Evolutionary conservation across 2,888 invertebrate genomes (phyloP).

Genomic region (Stenoptilia bipunctidactyla): DNA sequence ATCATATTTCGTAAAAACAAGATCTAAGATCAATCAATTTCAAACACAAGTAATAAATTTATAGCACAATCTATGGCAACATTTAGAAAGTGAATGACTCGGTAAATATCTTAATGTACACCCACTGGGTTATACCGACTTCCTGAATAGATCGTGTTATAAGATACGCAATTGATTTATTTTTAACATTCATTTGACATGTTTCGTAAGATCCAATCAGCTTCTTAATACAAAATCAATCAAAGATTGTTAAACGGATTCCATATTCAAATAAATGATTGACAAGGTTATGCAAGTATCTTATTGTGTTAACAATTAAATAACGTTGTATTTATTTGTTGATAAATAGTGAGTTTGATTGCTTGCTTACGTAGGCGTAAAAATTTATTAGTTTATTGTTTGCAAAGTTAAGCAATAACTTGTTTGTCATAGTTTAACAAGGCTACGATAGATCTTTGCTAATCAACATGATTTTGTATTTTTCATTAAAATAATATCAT

Average conservation of each 20-base stretch:
- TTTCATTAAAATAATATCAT: too few species aligned
- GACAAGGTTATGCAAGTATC: background rate
- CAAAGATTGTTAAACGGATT: background rate
- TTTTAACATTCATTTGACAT: background rate
- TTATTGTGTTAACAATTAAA: constrained; percentile 1
- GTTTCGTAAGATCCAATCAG: background rate
- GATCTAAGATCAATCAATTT: too few species aligned
- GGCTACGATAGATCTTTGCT: too few species aligned
- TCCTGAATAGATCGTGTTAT: background rate
- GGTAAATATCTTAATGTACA: background rate
- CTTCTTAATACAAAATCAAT: background rate
- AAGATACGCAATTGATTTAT: background rate
- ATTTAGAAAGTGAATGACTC: constrained; percentile 2
- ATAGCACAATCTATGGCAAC: too few species aligned
- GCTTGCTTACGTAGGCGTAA: too few species aligned
- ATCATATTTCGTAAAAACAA: too few species aligned
- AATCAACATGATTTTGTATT: too few species aligned
- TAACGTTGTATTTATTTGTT: background rate
- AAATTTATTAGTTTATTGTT: too few species aligned
- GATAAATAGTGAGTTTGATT: background rate
- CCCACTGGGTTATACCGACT: background rate
- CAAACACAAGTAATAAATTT: too few species aligned
- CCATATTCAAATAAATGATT: background rate
- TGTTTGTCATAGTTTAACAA: too few species aligned
- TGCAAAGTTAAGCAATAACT: too few species aligned